A percentile compares a stretch with the other conserved stretches of the same genome.
Conservation (phyloP, 2,113 vertebrate genomes). For the Rhegmatorhina hoffmannsi region DNA sequence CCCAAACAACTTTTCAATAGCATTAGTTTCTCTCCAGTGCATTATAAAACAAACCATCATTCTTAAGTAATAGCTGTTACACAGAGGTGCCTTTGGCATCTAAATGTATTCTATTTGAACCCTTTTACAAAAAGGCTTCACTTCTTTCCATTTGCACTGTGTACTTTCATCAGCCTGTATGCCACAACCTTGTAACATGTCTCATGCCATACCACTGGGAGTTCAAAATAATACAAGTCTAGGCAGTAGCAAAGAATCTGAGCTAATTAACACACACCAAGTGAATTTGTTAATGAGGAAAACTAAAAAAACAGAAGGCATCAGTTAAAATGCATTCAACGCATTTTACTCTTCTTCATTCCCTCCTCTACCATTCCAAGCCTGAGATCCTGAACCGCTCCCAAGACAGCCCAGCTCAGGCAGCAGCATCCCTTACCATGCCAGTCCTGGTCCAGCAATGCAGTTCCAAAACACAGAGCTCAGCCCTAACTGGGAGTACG, state of each 20-base stretch:
- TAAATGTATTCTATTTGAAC: not conserved
- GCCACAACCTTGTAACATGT: not conserved
- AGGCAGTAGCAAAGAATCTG: not conserved
- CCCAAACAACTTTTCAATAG: not conserved
- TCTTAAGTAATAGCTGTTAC: not conserved
- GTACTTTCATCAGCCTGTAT: not conserved
- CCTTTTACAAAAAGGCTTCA: not conserved
- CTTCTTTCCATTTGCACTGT: not conserved
- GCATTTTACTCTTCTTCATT: not conserved
- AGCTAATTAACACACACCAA: not conserved
- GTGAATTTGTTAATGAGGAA: not conserved
- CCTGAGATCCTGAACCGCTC: not conserved
- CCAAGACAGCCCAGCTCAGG: not conserved
- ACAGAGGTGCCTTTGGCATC: not conserved
- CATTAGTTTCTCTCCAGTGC: not conserved
- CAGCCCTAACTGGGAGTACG: not conserved
- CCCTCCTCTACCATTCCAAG: not conserved
- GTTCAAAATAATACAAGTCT: not conserved
- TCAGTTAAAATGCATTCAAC: not conserved
- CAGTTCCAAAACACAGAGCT: not conserved
- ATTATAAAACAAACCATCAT: not conserved
- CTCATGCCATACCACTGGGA: not conserved
- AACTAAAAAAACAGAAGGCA: not conserved
- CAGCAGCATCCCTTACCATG: not conserved
- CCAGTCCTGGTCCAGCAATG: not conserved